phyloP scores from a whole-genome alignment of 2,888 invertebrate genomes.

The Empis livida region DNA sequence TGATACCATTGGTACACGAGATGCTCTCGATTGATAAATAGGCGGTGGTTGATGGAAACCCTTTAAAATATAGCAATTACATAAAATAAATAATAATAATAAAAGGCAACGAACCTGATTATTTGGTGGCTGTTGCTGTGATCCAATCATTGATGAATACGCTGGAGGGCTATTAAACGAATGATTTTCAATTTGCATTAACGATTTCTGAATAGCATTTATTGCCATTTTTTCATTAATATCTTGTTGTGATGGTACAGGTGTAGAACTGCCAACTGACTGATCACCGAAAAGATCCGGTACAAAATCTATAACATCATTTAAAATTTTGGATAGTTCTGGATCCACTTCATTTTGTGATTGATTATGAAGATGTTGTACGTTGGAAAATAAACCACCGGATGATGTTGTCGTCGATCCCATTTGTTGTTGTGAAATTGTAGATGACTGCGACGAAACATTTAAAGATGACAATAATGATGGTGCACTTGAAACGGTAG shows the following conservation, averaged over 20 bases:
- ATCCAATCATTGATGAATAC: slow-evolving; percentile 20
- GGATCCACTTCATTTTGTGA: slow-evolving; percentile 42
- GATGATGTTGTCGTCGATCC: slow-evolving; percentile 1
- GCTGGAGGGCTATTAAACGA: slow-evolving; percentile 26
- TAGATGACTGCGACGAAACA: background rate
- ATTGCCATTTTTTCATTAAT: slow-evolving; percentile 67
- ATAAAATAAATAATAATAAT: background rate
- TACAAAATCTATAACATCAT: slow-evolving; percentile 72
- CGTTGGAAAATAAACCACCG: slow-evolving; percentile 4
- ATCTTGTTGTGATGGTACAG: slow-evolving; percentile 20
- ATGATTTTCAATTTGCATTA: slow-evolving; percentile 73
- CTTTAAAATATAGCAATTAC: slow-evolving; percentile 7
- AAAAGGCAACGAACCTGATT: slow-evolving; percentile 5
- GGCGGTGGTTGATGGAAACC: slow-evolving; percentile 35
- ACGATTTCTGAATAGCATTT: slow-evolving; percentile 75
- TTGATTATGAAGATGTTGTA: slow-evolving; percentile 24
- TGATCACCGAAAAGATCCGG: slow-evolving; percentile 40
- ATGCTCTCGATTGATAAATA: slow-evolving; percentile 24
- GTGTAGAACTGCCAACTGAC: slow-evolving; percentile 20
- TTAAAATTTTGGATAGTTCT: slow-evolving; percentile 68
- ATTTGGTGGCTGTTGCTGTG: slow-evolving; percentile 14
- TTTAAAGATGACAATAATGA: background rate
- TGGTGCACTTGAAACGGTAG: slow-evolving; percentile 21
- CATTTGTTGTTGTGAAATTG: background rate
- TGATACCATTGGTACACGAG: slow-evolving; percentile 26